Evolutionary conservation across 2,888 invertebrate species (phyloP).

Genomic region (Tenthredo amoena): DNA sequence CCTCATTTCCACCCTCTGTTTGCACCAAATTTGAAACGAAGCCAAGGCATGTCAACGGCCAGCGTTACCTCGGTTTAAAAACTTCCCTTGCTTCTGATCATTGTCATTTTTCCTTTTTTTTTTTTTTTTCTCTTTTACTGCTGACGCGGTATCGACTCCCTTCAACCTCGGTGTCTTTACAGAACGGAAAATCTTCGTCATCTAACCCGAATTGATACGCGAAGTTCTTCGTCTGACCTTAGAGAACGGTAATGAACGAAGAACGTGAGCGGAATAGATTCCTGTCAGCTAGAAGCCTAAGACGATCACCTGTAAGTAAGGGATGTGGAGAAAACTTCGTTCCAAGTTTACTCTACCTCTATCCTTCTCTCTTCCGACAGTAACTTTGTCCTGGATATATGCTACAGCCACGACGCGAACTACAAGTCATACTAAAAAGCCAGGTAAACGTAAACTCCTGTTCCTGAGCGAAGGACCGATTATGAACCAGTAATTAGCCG

Average conservation of each 20-base stretch:
- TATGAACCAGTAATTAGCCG: neutral
- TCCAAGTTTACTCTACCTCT: neutral
- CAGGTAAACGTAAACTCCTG: neutral
- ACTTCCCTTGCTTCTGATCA: neutral
- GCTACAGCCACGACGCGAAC: neutral
- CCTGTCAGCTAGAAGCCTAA: neutral
- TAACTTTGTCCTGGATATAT: constrained; percentile 6
- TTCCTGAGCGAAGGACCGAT: neutral
- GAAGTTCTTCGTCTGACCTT: constrained; percentile 33
- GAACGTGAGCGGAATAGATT: constrained; percentile 26
- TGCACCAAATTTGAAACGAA: constrained; percentile 19
- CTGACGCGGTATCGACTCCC: constrained; percentile 6
- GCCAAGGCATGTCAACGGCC: constrained; percentile 21
- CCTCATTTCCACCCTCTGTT: constrained; percentile 31
- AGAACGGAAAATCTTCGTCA: constrained; percentile 15
- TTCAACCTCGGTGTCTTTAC: neutral
- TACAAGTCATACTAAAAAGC: neutral
- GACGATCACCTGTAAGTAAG: neutral
- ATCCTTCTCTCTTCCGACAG: neutral
- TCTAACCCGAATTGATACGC: constrained; percentile 33
- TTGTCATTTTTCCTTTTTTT: neutral
- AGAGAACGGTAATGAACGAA: constrained; percentile 28
- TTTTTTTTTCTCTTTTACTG: neutral
- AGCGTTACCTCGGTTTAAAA: neutral
- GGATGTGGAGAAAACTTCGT: constrained; percentile 15